Evolutionary conservation across 1,140 invertebrate species (phyloP).

Genomic region (Anoplophora glabripennis): DNA sequence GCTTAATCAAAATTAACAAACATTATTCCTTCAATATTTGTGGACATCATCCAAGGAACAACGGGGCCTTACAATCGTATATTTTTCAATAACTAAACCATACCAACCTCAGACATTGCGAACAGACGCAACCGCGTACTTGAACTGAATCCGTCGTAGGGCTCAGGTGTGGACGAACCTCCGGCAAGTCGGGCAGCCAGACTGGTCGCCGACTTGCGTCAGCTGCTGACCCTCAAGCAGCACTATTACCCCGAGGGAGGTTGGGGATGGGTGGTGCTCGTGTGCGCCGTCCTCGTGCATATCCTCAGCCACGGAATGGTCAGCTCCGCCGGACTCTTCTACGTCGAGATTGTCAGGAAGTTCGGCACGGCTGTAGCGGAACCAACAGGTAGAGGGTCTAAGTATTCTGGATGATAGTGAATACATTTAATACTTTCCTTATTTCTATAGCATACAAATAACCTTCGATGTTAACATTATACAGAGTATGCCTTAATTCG

Average conservation of each 20-base stretch:
- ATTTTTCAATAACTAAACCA: background rate
- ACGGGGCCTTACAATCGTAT: background rate
- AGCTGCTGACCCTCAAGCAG: conserved; percentile 61
- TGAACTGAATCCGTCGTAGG: conserved; percentile 20
- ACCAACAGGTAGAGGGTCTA: no score
- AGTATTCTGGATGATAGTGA: no score
- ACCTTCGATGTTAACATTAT: no score
- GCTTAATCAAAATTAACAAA: no score
- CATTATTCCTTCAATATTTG: no score
- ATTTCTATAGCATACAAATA: no score
- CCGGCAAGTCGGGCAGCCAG: conserved; percentile 42
- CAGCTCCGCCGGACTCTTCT: no score
- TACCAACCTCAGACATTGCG: background rate
- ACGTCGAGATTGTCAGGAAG: no score
- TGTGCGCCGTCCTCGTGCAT: conserved; percentile 60
- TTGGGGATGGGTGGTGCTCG: conserved; percentile 70
- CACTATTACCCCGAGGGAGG: conserved; percentile 75
- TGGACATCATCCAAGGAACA: no score
- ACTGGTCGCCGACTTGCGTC: conserved; percentile 55
- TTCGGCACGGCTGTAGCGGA: no score
- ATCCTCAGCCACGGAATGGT: conserved; percentile 62
- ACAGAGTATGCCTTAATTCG: no score
- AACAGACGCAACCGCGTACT: background rate
- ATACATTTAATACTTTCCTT: no score
- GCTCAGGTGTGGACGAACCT: conserved; percentile 41